A percentile compares a stretch with the other conserved stretches of the same genome.
phyloP scores from a whole-genome alignment of 2,888 invertebrate genomes.

The Tipula vernalis region DNA sequence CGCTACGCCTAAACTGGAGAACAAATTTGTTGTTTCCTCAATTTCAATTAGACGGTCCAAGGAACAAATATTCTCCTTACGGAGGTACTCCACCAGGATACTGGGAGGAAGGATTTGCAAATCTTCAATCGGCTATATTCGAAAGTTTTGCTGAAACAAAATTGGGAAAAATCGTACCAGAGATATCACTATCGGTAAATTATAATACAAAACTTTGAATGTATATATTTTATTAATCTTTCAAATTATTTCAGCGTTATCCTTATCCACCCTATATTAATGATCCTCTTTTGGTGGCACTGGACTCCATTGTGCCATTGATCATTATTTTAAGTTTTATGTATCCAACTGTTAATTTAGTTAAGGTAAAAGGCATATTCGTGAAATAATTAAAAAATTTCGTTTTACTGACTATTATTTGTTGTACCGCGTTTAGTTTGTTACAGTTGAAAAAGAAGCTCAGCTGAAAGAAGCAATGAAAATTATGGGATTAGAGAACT shows the following conservation, averaged over 20 bases:
- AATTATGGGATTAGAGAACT: conserved; percentile 76
- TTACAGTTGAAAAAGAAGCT: conserved; percentile 49
- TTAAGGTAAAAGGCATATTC: conserved; percentile 37
- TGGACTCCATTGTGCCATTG: conserved; percentile 56
- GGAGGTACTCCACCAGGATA: conserved; percentile 50
- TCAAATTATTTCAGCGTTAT: conserved; percentile 39
- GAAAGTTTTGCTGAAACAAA: conserved; percentile 36
- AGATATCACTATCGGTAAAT: not conserved
- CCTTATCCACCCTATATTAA: conserved; percentile 59
- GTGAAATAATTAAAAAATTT: not conserved
- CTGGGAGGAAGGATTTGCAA: conserved; percentile 49
- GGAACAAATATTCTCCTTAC: conserved; percentile 37
- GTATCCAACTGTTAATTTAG: conserved; percentile 67
- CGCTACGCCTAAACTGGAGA: conserved; percentile 40
- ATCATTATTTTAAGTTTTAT: conserved; percentile 70
- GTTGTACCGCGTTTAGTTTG: conserved; percentile 20
- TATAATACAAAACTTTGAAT: not conserved
- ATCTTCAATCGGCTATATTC: conserved; percentile 47
- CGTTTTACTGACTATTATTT: not conserved
- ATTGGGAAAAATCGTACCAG: not conserved
- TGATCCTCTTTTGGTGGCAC: conserved; percentile 51
- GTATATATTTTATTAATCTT: not conserved
- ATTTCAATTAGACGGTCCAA: conserved; percentile 53
- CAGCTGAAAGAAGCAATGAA: conserved; percentile 76
- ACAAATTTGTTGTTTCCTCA: conserved; percentile 53